These are phyloP conservation scores for Eurosta solidaginis DNA, from an alignment of 1,140 invertebrate species.

Conservation along the genomic window DNA sequence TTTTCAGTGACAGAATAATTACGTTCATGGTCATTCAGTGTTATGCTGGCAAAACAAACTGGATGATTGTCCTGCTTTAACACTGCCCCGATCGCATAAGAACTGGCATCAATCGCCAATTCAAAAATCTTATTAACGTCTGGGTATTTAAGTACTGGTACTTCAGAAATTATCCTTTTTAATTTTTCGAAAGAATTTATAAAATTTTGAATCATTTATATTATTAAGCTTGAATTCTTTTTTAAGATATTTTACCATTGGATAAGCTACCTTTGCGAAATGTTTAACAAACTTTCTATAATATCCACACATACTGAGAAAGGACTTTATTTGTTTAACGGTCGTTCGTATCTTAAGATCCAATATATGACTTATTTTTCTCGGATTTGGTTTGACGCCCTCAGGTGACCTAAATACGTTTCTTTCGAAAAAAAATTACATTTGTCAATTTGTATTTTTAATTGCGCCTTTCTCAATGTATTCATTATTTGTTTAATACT, in stretches of 20 bases:
- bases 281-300: no score
- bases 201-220: conserved; percentile 51
- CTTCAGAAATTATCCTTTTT: conserved; percentile 47
- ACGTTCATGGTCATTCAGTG: conserved; percentile 49
- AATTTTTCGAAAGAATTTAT: conserved; percentile 59
- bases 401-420: conserved; percentile 34
- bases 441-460: conserved; percentile 47
- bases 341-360: conserved; percentile 38
- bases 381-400: conserved; percentile 45
- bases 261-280: no score
- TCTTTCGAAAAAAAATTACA: conserved; percentile 42
- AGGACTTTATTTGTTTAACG: conserved; percentile 41
- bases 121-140: conserved; percentile 38
- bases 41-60: conserved; percentile 59
- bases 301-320: no score
- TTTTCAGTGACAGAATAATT: conserved; percentile 60
- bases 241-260: no score
- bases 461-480: conserved; percentile 36
- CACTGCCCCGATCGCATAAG: conserved; percentile 44
- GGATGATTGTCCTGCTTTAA: no score
- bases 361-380: conserved; percentile 38
- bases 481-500: conserved; percentile 30
- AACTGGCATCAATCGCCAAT: conserved; percentile 43
- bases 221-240: conserved; percentile 39
- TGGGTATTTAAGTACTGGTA: no score